phyloP scores from a whole-genome alignment of 2,113 vertebrate genomes.

The Cromileptes altivelis region DNA sequence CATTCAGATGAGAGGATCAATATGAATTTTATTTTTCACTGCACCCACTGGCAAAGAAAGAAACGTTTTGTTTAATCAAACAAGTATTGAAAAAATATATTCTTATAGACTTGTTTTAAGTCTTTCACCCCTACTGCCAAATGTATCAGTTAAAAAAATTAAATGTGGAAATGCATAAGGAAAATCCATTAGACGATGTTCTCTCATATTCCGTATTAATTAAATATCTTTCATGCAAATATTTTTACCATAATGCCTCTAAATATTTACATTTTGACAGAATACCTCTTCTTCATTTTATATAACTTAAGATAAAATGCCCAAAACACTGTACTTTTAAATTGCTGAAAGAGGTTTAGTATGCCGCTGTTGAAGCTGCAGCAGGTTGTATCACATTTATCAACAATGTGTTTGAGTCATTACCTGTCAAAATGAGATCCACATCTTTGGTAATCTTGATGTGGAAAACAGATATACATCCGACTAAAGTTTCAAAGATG shows the following conservation, averaged over 20 bases:
- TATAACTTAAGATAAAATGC: neutral
- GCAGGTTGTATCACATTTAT: neutral
- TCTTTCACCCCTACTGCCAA: neutral
- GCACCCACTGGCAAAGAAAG: conserved; percentile 1
- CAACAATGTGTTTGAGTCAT: neutral
- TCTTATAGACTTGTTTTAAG: neutral
- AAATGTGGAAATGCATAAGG: neutral
- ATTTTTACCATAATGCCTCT: neutral
- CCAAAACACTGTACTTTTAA: neutral
- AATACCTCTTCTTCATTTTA: neutral
- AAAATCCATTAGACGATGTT: neutral
- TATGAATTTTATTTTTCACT: conserved; percentile 19
- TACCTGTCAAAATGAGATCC: conserved; percentile 17
- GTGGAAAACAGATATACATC: neutral
- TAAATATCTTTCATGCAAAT: neutral
- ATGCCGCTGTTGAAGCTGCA: neutral
- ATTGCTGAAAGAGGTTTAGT: neutral
- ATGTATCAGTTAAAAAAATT: neutral
- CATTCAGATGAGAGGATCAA: conserved; percentile 23
- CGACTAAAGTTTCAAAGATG: neutral
- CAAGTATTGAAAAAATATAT: neutral
- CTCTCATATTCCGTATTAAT: neutral
- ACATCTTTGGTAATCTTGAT: neutral
- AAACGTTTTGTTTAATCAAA: conserved; percentile 7
- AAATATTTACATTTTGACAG: neutral